Evolutionary conservation across 2,888 invertebrate genomes (phyloP).

Genomic region (Pollenia amentaria): DNA sequence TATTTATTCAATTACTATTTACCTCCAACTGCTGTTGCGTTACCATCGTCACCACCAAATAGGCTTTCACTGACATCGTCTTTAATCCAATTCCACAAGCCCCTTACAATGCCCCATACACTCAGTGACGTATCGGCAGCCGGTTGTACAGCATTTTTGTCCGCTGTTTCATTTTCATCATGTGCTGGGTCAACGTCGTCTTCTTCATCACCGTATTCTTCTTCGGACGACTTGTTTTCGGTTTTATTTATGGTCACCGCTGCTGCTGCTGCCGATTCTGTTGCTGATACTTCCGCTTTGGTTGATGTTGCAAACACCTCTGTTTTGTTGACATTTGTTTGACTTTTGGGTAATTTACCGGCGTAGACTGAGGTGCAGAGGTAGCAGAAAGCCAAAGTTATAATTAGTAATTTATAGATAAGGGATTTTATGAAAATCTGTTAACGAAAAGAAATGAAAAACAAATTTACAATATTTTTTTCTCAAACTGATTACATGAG

Average conservation of each 20-base stretch:
- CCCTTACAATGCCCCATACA: constrained; percentile 80
- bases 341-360: constrained; percentile 78
- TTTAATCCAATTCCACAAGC: constrained; percentile 82
- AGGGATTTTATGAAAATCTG: constrained; percentile 79
- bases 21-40: constrained; percentile 61
- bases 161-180: constrained; percentile 66
- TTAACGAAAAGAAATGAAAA: constrained; percentile 71
- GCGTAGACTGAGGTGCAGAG: constrained; percentile 75
- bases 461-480: background rate
- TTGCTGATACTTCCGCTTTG: constrained; percentile 54
- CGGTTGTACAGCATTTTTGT: constrained; percentile 79
- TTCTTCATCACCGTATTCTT: constrained; percentile 65
- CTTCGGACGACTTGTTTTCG: constrained; percentile 39
- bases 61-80: constrained; percentile 82
- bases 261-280: constrained; percentile 35
- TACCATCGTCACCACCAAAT: constrained; percentile 75
- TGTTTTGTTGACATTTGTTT: constrained; percentile 68
- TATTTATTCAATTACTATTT: constrained; percentile 29
- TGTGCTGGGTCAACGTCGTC: constrained; percentile 67
- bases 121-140: constrained; percentile 78
- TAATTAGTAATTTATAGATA: constrained; percentile 76
- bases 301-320: constrained; percentile 66
- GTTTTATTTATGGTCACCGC: constrained; percentile 2
- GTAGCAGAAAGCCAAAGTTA: constrained; percentile 77
- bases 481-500: background rate